Base-by-base conservation (phyloP, 2,888 invertebrate genomes). In the Ceramica pisi region DNA sequence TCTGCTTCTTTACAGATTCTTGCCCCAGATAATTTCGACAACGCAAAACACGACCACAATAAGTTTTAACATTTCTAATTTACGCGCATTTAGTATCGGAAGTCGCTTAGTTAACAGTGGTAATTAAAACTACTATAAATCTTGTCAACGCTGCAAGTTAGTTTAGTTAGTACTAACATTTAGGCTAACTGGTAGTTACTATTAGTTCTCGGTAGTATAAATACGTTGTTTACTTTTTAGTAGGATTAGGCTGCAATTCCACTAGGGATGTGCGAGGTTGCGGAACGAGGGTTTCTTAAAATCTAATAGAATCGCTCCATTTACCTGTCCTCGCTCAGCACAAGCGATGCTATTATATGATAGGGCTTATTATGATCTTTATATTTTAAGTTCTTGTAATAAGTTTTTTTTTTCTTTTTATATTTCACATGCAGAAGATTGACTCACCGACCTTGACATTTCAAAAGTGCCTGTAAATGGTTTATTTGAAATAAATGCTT, bases 71-170 rank as follows among this genome's bases (percentile, higher is more conserved):
- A 80, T 82, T 82, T 71, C 79, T 82, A 75, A 79, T 78, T 77
- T 86, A 75, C 77, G 71, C 75, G 77, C 78, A 81, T 84, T 89
- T 77, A 89, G 84, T 87, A 88, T 90, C 86, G 87, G 85, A 89
- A 91, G 88, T 75, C 87, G 87, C 89, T 87, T 88, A 90, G 87
- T 88, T 91, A 89, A 88, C 89, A 85, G 88, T 84, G 85, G 83
- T 82, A 89, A 90, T 91, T 92, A 91, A 88, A 90, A 86, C 81
- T 75, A 63, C 82, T 77, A 85, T 92, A 91, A 91, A 91, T 91
- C 89, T 90, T 84, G 86, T 87, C 88, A 87, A 89, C 89, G 85
- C 85, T 71, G 68, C 71, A 71, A 80, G 74, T 59, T 41, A 14
- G 14, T 46, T 46, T 46, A 46, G 46, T 46, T 76, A 74, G 61